A percentile compares a stretch with the other conserved stretches of the same genome.
phyloP scores from a whole-genome alignment of 2,797 vertebrate species.

The Helarctos malayanus region DNA sequence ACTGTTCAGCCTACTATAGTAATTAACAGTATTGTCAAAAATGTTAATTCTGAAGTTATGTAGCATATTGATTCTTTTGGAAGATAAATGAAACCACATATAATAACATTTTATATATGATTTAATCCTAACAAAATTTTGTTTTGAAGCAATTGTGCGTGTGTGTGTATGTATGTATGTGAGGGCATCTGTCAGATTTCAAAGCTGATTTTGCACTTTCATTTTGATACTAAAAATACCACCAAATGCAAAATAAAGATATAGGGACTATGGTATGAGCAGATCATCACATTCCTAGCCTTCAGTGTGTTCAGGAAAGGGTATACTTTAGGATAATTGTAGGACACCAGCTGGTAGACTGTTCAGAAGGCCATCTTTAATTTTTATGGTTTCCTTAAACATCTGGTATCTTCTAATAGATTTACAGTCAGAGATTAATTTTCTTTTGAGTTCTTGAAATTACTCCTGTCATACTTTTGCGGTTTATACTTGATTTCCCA shows the following conservation, averaged over 20 bases:
- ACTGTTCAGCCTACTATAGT: neutral
- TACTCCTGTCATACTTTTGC: conserved; percentile 57
- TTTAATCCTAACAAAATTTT: neutral
- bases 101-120: conserved; percentile 52
- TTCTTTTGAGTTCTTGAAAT: conserved; percentile 77
- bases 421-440: conserved; percentile 63
- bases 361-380: conserved; percentile 76
- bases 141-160: conserved; percentile 6
- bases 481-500: conserved; percentile 70
- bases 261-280: neutral
- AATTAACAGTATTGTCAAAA: neutral
- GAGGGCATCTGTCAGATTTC: conserved; percentile 12
- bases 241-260: conserved; percentile 76
- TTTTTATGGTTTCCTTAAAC: conserved; percentile 70
- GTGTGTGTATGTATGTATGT: neutral
- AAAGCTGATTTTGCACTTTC: conserved; percentile 67
- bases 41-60: neutral
- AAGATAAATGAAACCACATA: conserved; percentile 56
- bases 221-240: conserved; percentile 54
- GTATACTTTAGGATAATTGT: conserved; percentile 74
- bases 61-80: neutral
- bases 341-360: conserved; percentile 78
- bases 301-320: conserved; percentile 26
- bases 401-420: conserved; percentile 75
- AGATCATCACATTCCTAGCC: conserved; percentile 39